Evolutionary conservation across 1,140 invertebrate species (phyloP), one percentile per base, ranked within the genome.

Genomic region (Pteromalus puparum): DNA sequence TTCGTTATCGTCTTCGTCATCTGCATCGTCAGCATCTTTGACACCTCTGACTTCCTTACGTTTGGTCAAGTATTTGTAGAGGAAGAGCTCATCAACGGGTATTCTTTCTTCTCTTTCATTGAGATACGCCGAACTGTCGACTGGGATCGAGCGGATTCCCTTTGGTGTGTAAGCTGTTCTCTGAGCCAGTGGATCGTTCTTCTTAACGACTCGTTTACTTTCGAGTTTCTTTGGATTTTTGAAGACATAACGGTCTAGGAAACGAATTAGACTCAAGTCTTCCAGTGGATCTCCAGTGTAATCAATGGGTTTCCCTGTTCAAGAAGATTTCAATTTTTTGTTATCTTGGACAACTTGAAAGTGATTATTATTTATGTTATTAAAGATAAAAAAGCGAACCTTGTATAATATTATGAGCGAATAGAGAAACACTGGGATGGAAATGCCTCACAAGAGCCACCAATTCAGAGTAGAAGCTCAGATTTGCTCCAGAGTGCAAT

Each of bases 241-340:
- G 89, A 98, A 99, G 2, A 98, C 97, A 92, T 99, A 99, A 82
- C 98, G 94, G 90, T 99, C 98, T 15, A 99, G 93, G 90, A 99
- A 99, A 84, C 97, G 93, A 34, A 97, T 96, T 1, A 97, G 91
- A 0, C 96, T 97, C 89, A 99, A 98, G 93, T 99, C 98, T 89
- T 97, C 95, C 0, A 99, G 91, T 0, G 98, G 98, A 93, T 99
- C 98, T 0, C 99, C 98, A 80, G 95, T 94, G 90, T 99, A 99
- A 34, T 95, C 94, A 48, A 99, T 96, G 78, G 93, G 87, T 91
- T 95, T 94, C 48, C 95, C 96, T 96, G 88, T 21, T 90, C 91
- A 89, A 76, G 6, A 82, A 85, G 89, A 84, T 10, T 28, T 78
- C 2, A 79, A 9, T 42, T 9, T 42, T 42, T 42, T 10, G 38